Base-by-base conservation (phyloP, 2,797 vertebrate species). In the Lutjanus argentimaculatus region DNA sequence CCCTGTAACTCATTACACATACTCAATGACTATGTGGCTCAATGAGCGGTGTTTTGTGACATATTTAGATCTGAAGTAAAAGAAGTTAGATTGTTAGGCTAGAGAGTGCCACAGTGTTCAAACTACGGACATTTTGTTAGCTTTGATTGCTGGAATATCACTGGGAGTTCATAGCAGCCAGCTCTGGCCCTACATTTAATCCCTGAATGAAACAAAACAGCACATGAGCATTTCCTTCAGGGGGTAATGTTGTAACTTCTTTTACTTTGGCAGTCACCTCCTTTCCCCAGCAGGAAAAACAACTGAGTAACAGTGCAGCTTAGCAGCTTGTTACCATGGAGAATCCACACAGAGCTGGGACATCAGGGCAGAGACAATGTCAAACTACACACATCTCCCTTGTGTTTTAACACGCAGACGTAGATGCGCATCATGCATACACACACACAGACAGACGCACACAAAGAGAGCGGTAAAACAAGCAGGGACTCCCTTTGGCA, bases 401-500 rank as follows among this genome's bases (percentile, higher is more conserved):
- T n/a, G 22, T 56, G 53, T 67, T 69, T 62, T 30, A 71, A 77
- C 65, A 63, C 21, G n/a, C 49, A 48, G 36, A 83, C 40, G 66
- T 46, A 52, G 46, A 61, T 13, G 48, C 56, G 53, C 15, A 51
- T 48, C 30, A 59, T 48, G 71, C 8, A 16, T 9, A 21, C 49
- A 51, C 65, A 83, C 62, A 46, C 25, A 75, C 30, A 84, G 67
- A 36, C 5, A 64, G 19, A 75, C 49, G 69, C 52, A 73, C 49
- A 75, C 52, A 73, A 11, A 72, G n/a, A 51, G 8, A 85, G 58
- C 2, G 8, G 82, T 57, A 56, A 76, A 80, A 53, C 72, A 53
- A 82, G 79, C 78, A 80, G 90, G 89, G 89, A 91, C 70, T 92
- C 85, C 90, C 91, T 92, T 76, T 79, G 83, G 88, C 82, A 90